Evolutionary conservation across 2,113 vertebrate genomes (phyloP).

Genomic region (Heterotis niloticus): DNA sequence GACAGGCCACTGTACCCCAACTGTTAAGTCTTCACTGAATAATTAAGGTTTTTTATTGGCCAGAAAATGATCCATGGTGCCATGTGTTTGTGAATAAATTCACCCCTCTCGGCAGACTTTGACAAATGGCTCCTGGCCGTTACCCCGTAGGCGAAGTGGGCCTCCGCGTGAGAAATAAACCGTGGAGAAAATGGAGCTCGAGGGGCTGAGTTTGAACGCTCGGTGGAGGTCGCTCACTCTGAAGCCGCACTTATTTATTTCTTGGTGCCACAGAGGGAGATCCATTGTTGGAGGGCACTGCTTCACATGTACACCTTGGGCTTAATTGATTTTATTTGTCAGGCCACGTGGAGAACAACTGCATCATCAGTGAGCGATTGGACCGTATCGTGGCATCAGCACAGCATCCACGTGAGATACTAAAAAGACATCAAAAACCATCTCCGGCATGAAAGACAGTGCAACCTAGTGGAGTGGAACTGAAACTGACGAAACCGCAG

Average conservation of each 20-base stretch:
- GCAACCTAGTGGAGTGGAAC: background rate
- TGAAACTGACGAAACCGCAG: background rate
- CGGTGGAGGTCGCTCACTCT: background rate
- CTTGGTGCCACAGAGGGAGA: background rate
- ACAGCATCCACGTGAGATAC: background rate
- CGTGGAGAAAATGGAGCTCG: background rate
- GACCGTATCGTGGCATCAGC: background rate
- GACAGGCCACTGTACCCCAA: no score
- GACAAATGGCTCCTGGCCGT: constrained; percentile 6
- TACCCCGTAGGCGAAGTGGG: background rate
- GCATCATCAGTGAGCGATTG: background rate
- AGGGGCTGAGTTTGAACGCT: background rate
- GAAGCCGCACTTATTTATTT: background rate
- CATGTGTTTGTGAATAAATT: constrained; percentile 7
- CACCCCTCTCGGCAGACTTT: constrained; percentile 14
- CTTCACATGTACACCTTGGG: background rate
- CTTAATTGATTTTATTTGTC: background rate
- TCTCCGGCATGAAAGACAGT: background rate
- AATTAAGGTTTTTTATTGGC: background rate
- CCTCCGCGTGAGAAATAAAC: constrained; percentile 15
- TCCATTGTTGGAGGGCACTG: background rate
- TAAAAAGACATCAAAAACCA: background rate
- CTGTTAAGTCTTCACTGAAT: no score
- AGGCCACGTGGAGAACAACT: background rate
- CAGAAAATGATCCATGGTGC: background rate